Conservation (phyloP, 1,140 invertebrate species). For the Brachionus rubens region DNA sequence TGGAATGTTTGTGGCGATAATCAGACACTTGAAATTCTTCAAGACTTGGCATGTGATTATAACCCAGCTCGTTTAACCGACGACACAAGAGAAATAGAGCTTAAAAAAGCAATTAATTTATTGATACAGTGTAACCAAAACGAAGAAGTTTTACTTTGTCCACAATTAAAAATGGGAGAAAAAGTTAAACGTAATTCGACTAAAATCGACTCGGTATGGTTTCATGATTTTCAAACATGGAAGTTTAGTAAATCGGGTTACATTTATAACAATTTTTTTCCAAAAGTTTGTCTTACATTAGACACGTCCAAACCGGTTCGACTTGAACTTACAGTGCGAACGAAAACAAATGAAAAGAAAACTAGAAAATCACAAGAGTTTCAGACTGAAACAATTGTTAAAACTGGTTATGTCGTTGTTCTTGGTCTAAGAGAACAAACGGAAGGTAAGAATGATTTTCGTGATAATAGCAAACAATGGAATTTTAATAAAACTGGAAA, state of each 20-base stretch:
- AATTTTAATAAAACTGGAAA: constrained; percentile 43
- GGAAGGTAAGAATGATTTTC: not conserved
- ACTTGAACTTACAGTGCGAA: not conserved
- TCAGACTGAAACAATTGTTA: constrained; percentile 16
- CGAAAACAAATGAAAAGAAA: constrained; percentile 1
- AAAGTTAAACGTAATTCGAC: constrained; percentile 22
- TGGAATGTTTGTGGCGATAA: not conserved
- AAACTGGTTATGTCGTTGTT: constrained; percentile 17
- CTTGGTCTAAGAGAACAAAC: not conserved
- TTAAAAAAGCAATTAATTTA: not conserved
- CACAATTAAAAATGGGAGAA: constrained; percentile 14
- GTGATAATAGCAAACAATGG: constrained; percentile 27
- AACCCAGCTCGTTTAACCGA: not conserved
- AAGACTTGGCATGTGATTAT: not conserved
- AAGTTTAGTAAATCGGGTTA: constrained; percentile 38
- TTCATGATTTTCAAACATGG: constrained; percentile 42
- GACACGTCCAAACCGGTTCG: not conserved
- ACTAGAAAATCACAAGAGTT: not conserved
- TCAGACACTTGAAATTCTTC: not conserved
- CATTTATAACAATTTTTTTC: constrained; percentile 38
- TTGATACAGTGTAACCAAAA: not conserved
- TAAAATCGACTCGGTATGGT: constrained; percentile 28
- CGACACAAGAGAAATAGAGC: not conserved
- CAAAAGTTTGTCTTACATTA: not conserved
- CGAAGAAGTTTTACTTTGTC: not conserved